These are phyloP conservation scores for Syrmaticus mikado DNA, from an alignment of 2,113 vertebrate genomes.

Conservation along the genomic window DNA sequence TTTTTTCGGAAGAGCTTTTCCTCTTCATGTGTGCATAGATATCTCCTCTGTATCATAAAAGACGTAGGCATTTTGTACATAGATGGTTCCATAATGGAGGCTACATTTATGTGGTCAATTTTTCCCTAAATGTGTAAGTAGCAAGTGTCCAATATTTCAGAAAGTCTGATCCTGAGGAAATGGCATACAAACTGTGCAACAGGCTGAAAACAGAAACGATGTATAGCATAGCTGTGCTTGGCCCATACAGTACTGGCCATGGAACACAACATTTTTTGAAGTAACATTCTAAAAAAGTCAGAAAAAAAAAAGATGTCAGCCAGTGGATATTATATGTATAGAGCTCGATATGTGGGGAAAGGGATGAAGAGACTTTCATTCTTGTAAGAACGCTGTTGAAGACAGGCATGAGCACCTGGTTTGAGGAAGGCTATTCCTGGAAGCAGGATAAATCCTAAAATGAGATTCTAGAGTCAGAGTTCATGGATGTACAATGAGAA, in stretches of 20 bases:
- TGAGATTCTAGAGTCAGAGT: not conserved
- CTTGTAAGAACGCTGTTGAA: not conserved
- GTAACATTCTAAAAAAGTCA: not conserved
- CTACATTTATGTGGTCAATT: fast-evolving
- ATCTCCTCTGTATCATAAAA: not conserved
- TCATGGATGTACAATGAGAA: not conserved
- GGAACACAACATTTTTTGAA: not conserved
- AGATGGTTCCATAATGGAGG: not conserved
- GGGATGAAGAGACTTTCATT: not conserved
- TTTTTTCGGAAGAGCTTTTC: not conserved
- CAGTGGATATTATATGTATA: not conserved
- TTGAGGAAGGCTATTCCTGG: not conserved
- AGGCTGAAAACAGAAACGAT: not conserved
- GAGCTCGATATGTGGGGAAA: not conserved
- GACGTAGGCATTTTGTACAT: not conserved
- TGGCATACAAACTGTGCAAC: not conserved
- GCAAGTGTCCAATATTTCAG: not conserved
- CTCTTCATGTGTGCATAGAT: not conserved
- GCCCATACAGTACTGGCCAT: fast-evolving
- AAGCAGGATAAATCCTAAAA: not conserved
- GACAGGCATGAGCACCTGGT: not conserved
- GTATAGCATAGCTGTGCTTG: not conserved
- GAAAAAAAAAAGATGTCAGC: not conserved
- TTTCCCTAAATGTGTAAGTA: not conserved
- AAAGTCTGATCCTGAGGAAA: not conserved